These are phyloP conservation scores for Monopis laevigella DNA, from an alignment of 2,888 invertebrate species.

Conservation along the genomic window DNA sequence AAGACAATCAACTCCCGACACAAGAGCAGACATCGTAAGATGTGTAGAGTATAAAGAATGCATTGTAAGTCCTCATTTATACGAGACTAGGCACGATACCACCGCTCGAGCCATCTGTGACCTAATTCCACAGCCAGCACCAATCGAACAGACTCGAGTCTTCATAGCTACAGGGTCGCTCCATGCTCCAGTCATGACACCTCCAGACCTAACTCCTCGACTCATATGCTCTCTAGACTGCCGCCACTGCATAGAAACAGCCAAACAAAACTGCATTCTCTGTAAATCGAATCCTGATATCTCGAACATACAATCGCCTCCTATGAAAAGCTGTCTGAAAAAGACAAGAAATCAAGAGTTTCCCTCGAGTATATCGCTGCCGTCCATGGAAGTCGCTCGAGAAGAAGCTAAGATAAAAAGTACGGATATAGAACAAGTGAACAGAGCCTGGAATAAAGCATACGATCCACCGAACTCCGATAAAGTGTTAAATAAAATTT, in stretches of 20 bases:
- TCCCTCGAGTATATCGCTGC: slow-evolving; percentile 42
- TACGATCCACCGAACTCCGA: slow-evolving; percentile 53
- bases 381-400: slow-evolving; percentile 38
- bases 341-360: slow-evolving; percentile 34
- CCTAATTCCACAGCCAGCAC: slow-evolving; percentile 37
- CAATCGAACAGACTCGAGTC: slow-evolving; percentile 45
- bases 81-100: slow-evolving; percentile 27
- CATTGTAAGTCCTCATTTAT: slow-evolving; percentile 31
- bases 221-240: slow-evolving; percentile 44
- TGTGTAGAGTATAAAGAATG: slow-evolving; percentile 53
- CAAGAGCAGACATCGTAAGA: slow-evolving; percentile 55
- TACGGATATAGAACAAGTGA: slow-evolving; percentile 46
- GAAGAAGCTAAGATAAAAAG: slow-evolving; percentile 36
- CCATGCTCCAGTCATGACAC: slow-evolving; percentile 28
- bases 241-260: slow-evolving; percentile 42
- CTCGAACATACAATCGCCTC: slow-evolving; percentile 43
- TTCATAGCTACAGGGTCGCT: slow-evolving; percentile 65
- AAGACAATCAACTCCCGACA: slow-evolving; percentile 42
- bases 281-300: slow-evolving; percentile 53
- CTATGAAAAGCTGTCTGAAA: slow-evolving; percentile 57
- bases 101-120: slow-evolving; percentile 45
- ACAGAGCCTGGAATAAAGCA: slow-evolving; percentile 45
- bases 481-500: slow-evolving; percentile 81
- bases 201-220: slow-evolving; percentile 29
- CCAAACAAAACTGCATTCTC: slow-evolving; percentile 45